Evolutionary conservation across 2,888 invertebrate species (phyloP), one percentile per base, ranked within the genome.

Genomic region (Pyrochroa serraticornis): DNA sequence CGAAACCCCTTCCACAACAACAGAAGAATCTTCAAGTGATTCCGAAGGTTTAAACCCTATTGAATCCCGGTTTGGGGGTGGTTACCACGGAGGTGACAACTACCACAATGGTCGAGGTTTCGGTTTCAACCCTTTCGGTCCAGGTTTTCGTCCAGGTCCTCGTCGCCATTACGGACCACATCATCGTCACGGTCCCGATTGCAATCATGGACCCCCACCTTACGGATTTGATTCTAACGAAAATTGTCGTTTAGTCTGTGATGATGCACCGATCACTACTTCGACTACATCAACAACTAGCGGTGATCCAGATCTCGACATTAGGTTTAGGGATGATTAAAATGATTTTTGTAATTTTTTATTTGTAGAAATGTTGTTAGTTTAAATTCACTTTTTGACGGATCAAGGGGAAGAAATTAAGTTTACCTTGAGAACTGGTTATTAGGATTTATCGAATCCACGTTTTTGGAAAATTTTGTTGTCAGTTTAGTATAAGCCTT

Each of bases 241-340:
- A 10, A 38, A 34, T n/a, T 34, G 45, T 13, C 30, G 43, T 14
- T 30, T 38, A 0, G 36, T 37, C 6, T 41, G 43, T 7, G 13
- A 10, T 1, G 43, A 43, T 7, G 6, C 31, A 30, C 3, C n/a
- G 10, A 31, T 8, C 7, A 30, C 31, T 9, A 44, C 37, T 8
- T 36, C 55, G 12, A 13, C 35, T 3, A 13, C 31, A 9, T 12
- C 41, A n/a, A 50, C 49, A 5, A 44, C 56, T 13, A 31, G n/a
- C 5, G 38, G 35, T 14, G 30, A 14, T 3, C 58, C 58, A 3
- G 58, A 58, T 33, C 51, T 58, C 2, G 58, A 58, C 36, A 58
- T 58, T 13, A 31, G 58, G 37, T 58, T 58, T 33, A 13, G 47
- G 36, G 37, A 47, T 42, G 35, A 9, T 6, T 1, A 31, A 6